Base-by-base conservation (phyloP, 1,140 invertebrate genomes). In the Phthorimaea operculella region DNA sequence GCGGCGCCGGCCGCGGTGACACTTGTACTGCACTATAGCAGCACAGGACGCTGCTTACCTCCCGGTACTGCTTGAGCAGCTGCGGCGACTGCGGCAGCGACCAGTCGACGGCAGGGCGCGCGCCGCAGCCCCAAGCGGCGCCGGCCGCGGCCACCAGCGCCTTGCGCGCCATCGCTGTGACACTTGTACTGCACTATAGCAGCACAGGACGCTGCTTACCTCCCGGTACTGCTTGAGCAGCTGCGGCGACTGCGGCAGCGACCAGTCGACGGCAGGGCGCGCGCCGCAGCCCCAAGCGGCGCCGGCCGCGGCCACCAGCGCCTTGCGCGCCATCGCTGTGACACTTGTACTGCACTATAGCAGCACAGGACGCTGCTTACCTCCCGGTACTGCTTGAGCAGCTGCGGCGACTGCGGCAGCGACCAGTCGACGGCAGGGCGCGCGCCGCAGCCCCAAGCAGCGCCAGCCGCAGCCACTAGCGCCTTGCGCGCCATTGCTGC, bases 141-240 rank as follows among this genome's bases (percentile, higher is more conserved):
- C 74, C 68, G 5, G 79, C 79, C n/a, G 76, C 77, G 10, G n/a
- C 76, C 58, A 78, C 76, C 56, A 83, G 63, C 55, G 77, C 72
- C 70, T 83, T 81, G 52, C 80, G 66, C 15, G 80, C 80, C 75
- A 81, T 80, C 12, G 78, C 80, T 7, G 77, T n/a, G n/a, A n/a
- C n/a, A n/a, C n/a, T 72, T 70, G 67, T 83, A 83, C 69, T 83
- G 78, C 45, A 81, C 80, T 49, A 81, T 81, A 18, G 80, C 80
- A 1, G 78, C 72, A 52, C 72, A 76, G 4, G 76, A 76, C 2
- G 21, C 21, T 28, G 2, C 21, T 34, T 17, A 83, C 80, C 72
- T 83, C 80, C n/a, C 75, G 69, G 49, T 83, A 83, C 62, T 83
- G 78, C n/a, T 73, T 72, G 34, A 83, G 57, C 54, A 82, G 65